These are phyloP conservation scores for Melanchra persicariae DNA, from an alignment of 2,888 invertebrate genomes.

Conservation along the genomic window DNA sequence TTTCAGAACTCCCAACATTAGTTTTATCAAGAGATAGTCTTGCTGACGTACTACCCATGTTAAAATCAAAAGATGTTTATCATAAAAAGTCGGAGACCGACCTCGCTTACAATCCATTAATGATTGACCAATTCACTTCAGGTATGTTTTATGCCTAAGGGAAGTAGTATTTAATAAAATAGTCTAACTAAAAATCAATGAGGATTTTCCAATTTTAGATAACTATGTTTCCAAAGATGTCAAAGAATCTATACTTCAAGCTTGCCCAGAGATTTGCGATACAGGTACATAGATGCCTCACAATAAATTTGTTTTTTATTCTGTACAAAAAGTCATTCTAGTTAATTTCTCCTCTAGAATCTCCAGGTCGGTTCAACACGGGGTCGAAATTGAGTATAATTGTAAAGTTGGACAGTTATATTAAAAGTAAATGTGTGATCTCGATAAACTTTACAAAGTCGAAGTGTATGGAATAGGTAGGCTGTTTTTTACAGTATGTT, in stretches of 20 bases:
- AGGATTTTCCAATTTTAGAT: constrained; percentile 71
- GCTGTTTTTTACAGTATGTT: constrained; percentile 47
- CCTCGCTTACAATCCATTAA: constrained; percentile 41
- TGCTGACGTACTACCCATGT: constrained; percentile 65
- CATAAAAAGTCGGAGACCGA: constrained; percentile 12
- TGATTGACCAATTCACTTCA: constrained; percentile 72
- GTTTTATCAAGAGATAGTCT: constrained; percentile 66
- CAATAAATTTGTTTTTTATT: constrained; percentile 22
- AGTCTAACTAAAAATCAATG: constrained; percentile 46
- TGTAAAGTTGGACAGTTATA: constrained; percentile 77
- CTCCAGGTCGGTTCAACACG: constrained; percentile 63
- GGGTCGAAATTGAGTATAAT: constrained; percentile 79
- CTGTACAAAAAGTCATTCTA: constrained; percentile 52
- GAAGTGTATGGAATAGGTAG: constrained; percentile 77
- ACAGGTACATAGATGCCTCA: constrained; percentile 69
- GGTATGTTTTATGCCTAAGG: constrained; percentile 63
- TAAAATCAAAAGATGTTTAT: constrained; percentile 22
- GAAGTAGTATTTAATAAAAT: constrained; percentile 13
- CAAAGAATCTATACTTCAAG: constrained; percentile 75
- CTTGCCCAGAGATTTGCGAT: constrained; percentile 70
- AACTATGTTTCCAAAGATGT: constrained; percentile 67
- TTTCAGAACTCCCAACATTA: constrained; percentile 45
- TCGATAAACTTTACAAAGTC: constrained; percentile 77
- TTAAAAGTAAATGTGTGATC: constrained; percentile 76
- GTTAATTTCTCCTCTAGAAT: constrained; percentile 74